Conservation (phyloP, 2,888 invertebrate species). For the Pristionchus fissidentatus region DNA sequence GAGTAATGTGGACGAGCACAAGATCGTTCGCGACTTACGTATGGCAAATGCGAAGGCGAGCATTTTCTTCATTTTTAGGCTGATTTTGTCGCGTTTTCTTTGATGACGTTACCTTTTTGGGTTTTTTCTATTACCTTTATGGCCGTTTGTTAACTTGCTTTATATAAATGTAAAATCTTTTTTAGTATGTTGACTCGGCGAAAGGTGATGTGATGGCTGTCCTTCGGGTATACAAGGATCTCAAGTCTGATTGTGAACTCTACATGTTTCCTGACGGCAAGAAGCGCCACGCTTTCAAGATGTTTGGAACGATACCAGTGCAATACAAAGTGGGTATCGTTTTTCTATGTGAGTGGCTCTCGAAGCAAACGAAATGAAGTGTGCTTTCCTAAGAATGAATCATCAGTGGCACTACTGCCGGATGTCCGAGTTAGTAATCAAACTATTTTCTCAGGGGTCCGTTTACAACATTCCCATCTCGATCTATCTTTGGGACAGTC, state of each 20-base stretch:
- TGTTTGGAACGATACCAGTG: constrained; percentile 79
- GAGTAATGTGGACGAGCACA: constrained; percentile 35
- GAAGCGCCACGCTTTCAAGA: constrained; percentile 75
- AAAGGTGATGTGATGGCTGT: constrained; percentile 69
- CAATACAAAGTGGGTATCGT: constrained; percentile 76
- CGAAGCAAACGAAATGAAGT: not conserved
- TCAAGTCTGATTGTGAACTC: constrained; percentile 64
- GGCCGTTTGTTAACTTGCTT: not conserved
- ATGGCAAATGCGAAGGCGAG: constrained; percentile 30
- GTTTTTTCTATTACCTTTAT: not conserved
- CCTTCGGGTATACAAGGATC: constrained; percentile 65
- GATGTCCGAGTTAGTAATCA: constrained; percentile 18
- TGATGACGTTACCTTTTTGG: too few species aligned
- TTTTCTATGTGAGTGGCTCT: not conserved
- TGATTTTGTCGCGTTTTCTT: not conserved
- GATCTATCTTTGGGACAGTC: constrained; percentile 96
- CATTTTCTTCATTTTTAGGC: not conserved
- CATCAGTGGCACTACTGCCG: not conserved
- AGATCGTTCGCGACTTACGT: constrained; percentile 48
- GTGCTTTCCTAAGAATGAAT: constrained; percentile 23
- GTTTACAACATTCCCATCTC: constrained; percentile 96
- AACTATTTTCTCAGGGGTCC: constrained; percentile 79
- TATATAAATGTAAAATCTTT: not conserved
- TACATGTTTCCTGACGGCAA: constrained; percentile 76
- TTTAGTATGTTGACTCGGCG: constrained; percentile 65